Conservation (phyloP, 2,797 vertebrate genomes). For the Chelmon rostratus region DNA sequence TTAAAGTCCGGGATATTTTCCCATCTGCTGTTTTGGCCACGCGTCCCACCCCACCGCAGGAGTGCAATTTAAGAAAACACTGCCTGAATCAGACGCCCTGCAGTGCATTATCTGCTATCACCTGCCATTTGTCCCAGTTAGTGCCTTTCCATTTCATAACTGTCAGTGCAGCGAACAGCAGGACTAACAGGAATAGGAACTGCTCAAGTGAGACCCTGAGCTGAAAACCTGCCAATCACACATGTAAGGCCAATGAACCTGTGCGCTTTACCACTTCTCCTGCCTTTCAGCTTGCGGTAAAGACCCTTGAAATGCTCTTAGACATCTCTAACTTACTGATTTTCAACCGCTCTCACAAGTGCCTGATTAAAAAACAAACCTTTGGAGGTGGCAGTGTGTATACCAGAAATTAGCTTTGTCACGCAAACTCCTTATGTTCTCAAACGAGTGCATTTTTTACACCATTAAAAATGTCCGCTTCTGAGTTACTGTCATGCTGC, state of each 20-base stretch:
- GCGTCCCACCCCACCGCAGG: neutral
- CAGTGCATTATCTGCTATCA: slow-evolving; percentile 58
- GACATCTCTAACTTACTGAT: slow-evolving; percentile 38
- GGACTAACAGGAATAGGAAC: slow-evolving; percentile 66
- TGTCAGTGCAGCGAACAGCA: slow-evolving; percentile 51
- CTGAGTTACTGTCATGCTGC: slow-evolving; percentile 25
- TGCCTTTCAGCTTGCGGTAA: slow-evolving; percentile 21
- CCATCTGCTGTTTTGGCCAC: slow-evolving; percentile 20
- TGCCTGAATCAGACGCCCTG: slow-evolving; percentile 28
- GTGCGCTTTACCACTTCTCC: slow-evolving; percentile 34
- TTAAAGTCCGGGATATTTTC: slow-evolving; percentile 26
- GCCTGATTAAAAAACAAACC: neutral
- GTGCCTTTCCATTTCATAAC: slow-evolving; percentile 64
- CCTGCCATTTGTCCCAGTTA: slow-evolving; percentile 67
- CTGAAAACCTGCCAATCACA: slow-evolving; percentile 73
- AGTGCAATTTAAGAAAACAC: slow-evolving; percentile 19
- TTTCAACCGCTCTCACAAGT: slow-evolving; percentile 26
- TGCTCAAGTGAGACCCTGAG: slow-evolving; percentile 58
- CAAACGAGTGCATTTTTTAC: neutral
- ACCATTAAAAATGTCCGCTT: slow-evolving; percentile 16
- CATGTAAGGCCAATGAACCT: slow-evolving; percentile 39
- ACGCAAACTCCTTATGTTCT: neutral
- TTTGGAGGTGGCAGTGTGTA: neutral
- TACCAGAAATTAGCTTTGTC: slow-evolving; percentile 3
- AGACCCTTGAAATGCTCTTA: slow-evolving; percentile 41